A percentile compares a stretch with the other conserved stretches of the same genome.
These are phyloP conservation scores for Sorex araneus DNA, from an alignment of 2,113 vertebrate genomes.

Conservation along the genomic window DNA sequence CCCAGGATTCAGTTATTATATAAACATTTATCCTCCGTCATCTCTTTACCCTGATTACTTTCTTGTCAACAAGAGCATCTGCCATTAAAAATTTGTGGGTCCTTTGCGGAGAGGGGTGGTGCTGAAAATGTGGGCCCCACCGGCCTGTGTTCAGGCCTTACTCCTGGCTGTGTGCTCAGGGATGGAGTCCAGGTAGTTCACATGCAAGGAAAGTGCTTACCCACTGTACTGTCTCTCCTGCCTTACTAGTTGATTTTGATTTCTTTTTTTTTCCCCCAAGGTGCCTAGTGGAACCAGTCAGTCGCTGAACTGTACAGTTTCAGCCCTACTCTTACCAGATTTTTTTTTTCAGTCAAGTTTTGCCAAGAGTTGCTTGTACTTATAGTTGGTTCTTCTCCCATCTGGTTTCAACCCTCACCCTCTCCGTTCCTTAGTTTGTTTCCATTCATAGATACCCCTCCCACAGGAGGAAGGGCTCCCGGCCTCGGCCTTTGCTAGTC, in stretches of 20 bases:
- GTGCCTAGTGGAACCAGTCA: no score
- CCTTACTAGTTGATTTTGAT: no score
- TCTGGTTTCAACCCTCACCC: background rate
- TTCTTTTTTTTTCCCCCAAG: no score
- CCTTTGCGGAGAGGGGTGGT: background rate
- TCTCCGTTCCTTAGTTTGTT: background rate
- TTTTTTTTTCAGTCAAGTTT: background rate
- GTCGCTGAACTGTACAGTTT: no score
- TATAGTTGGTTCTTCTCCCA: background rate
- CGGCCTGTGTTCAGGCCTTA: no score
- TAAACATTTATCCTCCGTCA: conserved; percentile 52
- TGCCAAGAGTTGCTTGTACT: conserved; percentile 10
- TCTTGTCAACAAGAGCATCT: conserved; percentile 22
- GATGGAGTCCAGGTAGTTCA: no score
- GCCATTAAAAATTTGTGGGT: conserved; percentile 16
- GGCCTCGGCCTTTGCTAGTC: background rate
- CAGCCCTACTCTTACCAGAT: background rate
- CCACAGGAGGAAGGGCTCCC: background rate
- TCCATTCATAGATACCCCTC: background rate
- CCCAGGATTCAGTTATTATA: background rate
- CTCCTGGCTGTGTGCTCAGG: no score
- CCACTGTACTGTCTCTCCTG: no score
- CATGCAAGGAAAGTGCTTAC: no score
- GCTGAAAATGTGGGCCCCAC: no score
- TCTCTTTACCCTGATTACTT: conserved; percentile 24